Evolutionary conservation across 2,113 vertebrate genomes (phyloP), one percentile per base, ranked within the genome.

Genomic region (Microtus oregoni): DNA sequence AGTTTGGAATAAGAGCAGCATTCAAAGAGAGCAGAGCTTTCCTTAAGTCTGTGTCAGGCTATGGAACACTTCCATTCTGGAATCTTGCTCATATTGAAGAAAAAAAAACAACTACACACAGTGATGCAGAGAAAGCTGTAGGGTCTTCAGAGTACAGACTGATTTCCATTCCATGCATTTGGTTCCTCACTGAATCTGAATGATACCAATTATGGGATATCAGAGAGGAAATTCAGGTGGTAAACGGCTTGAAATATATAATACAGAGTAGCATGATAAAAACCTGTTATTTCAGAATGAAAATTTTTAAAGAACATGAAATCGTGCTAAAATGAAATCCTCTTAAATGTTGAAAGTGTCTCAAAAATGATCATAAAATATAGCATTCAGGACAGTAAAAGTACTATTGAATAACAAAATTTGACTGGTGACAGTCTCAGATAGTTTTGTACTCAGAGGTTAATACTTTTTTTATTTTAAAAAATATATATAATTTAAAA

Each of bases 21-120:
- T 94, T 88, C 52, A 9, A 22, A 78, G 35, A 77, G 52, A 76
- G 77, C 24, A 93, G 96, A 91, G 79, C 76, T 20, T 95, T 77
- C 30, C 41, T 86, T 70, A n/a, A 9, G 3, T 86, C 41, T 81
- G 30, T 73, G 5, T 68, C 30, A 93, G 7, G 12, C 63, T 92
- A 67, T 58, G 41, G 68, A 86, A 76, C 78, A 13, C 63, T 76
- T 96, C 96, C 94, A 68, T 85, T 75, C 78, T 91, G 73, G 68
- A 90, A 81, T 89, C 90, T 70, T 95, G 78, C 38, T 35, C 72
- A 13, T 67, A 38, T 89, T 96, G 95, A 87, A 95, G 55, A 96
- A 79, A 89, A 38, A 44, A 20, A 58, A 58, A 55, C 17, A 55
- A 15, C 55, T 93, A 5, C 7, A 63, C 81, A 38, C 91, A 96